Evolutionary conservation across 1,140 invertebrate species (phyloP), one percentile per base, ranked within the genome.

Genomic region (Hesperophylax magnus): DNA sequence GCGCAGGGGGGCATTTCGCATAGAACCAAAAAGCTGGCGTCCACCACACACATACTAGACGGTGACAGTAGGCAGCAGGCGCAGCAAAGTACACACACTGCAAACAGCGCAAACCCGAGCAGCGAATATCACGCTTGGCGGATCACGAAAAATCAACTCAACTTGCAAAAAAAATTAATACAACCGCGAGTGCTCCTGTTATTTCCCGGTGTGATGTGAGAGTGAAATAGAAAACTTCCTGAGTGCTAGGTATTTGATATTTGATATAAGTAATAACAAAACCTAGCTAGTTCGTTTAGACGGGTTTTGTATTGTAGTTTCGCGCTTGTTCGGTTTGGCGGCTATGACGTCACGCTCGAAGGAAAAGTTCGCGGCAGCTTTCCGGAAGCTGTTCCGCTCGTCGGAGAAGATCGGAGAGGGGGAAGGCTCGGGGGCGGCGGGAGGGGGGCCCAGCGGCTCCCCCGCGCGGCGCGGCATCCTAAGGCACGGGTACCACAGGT

Each of bases 351-450:
- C 93, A 78, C 92, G 94, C 79, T 94, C 94, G 5, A 95, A 94
- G 85, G 91, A 92, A 60, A 93, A 92, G 87, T 93, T 96, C 47
- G 92, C 94, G 6, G 93, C 94, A 24, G 94, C 94, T 31, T 93
- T 96, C 86, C 90, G 94, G 81, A 95, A 95, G 88, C 88, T 96
- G 77, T 96, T 96, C 86, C 93, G 92, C 80, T 91, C 93, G 31
- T 92, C 93, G 9, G 93, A 92, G 85, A 94, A 93, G 85, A 89
- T 92, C 9, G 87, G 88, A 27, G 92, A 93, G 22, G 91, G 92
- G 27, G 92, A 93, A 63, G 93, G 90, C 22, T 91, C 91, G 15
- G 86, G 80, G 17, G 85, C 86, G 7, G 92, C 91, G 15, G 86
- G 77, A 24, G 85, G 86, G 4, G 89, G 89, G 18, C 89, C 91